Conservation (phyloP, 1,140 invertebrate species). For the Drosophila suzukii region DNA sequence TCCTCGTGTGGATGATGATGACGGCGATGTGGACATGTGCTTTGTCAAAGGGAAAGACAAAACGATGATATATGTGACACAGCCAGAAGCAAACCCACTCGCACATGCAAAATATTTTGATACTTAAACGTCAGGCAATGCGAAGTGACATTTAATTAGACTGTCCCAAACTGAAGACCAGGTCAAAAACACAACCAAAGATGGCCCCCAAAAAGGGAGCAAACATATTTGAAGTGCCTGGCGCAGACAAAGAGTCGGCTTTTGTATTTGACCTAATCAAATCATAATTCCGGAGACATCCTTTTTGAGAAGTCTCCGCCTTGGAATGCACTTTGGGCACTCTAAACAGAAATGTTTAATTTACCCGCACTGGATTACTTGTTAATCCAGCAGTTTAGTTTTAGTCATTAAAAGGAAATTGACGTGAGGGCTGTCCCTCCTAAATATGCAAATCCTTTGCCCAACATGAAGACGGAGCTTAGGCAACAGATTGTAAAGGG, state of each 20-base stretch:
- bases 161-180: conserved; percentile 45
- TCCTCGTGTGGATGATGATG: conserved; percentile 27
- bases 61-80: conserved; percentile 50
- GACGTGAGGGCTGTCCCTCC: neutral
- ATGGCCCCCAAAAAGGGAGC: neutral
- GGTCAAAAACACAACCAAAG: conserved; percentile 32
- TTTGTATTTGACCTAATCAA: conserved; percentile 35
- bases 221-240: conserved; percentile 1
- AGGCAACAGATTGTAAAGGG: conserved; percentile 4
- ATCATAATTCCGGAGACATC: conserved; percentile 23
- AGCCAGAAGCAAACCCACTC: conserved; percentile 37
- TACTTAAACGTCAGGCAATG: conserved; percentile 42
- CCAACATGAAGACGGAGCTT: conserved; percentile 6
- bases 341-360: conserved; percentile 20
- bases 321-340: conserved; percentile 6
- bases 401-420: conserved; percentile 36
- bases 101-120: conserved; percentile 34
- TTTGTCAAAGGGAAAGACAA: conserved; percentile 54
- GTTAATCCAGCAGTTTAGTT: conserved; percentile 57
- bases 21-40: conserved; percentile 45
- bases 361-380: conserved; percentile 33
- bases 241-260: neutral
- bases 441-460: conserved; percentile 43
- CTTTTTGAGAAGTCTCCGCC: conserved; percentile 2
- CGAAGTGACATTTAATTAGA: conserved; percentile 67